phyloP scores from a whole-genome alignment of 2,797 vertebrate genomes.

The Acrocephalus scirpaceus region DNA sequence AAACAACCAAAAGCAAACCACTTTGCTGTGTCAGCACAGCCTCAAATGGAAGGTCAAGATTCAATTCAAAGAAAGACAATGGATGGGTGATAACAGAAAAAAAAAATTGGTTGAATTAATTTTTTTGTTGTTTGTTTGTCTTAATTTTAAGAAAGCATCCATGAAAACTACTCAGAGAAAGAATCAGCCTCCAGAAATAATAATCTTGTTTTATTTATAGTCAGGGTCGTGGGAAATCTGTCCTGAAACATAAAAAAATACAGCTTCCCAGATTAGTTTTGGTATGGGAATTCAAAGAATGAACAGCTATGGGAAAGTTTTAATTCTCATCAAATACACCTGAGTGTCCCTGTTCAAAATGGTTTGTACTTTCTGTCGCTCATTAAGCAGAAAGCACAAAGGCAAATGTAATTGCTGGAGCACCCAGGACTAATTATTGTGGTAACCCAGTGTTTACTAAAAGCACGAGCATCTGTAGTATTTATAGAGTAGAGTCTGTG shows the following conservation, averaged over 20 bases:
- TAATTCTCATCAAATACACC: slow-evolving; percentile 48
- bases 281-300: slow-evolving; percentile 53
- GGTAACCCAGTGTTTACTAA: background rate
- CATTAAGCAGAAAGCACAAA: background rate
- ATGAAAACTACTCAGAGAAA: slow-evolving; percentile 22
- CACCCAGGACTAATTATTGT: background rate
- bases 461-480: background rate
- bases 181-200: slow-evolving; percentile 47
- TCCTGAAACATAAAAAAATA: slow-evolving; percentile 11
- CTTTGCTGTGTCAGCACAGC: background rate
- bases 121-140: background rate
- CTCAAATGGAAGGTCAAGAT: background rate
- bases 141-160: background rate
- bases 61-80: background rate
- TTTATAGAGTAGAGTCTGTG: background rate
- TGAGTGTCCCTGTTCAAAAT: background rate
- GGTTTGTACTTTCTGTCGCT: background rate
- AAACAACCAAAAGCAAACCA: background rate
- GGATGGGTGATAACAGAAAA: background rate
- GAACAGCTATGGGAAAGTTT: slow-evolving; percentile 57
- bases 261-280: slow-evolving; percentile 50
- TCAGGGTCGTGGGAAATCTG: slow-evolving; percentile 51
- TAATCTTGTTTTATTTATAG: slow-evolving; percentile 65
- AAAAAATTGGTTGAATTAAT: background rate
- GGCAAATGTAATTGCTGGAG: background rate